Percentiles rank a stretch among this genome's conserved stretches.
Evolutionary conservation across 2,113 vertebrate species (phyloP).

Genomic region (Embiotoca jacksoni): DNA sequence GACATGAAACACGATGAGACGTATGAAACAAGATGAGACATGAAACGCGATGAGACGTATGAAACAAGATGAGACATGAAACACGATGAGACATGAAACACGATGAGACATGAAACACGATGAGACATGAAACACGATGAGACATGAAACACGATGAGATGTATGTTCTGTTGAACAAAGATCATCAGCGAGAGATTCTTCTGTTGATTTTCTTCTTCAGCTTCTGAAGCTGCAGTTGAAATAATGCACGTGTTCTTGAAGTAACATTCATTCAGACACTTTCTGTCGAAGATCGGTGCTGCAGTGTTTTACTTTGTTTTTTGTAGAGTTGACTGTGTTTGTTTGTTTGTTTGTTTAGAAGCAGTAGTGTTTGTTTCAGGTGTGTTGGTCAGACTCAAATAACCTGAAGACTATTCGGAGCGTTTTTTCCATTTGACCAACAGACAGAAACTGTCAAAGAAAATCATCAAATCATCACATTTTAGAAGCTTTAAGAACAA

Average conservation of each 20-base stretch:
- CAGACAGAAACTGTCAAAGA: no score
- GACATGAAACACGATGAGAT: background rate
- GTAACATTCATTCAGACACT: background rate
- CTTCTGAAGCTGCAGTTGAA: constrained; percentile 36
- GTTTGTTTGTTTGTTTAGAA: background rate
- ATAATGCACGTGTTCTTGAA: constrained; percentile 38
- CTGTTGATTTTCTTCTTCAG: background rate
- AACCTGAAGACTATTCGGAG: no score
- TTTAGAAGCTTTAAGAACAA: background rate
- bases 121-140: no score
- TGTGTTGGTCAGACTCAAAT: no score
- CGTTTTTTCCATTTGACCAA: no score
- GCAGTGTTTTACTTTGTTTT: background rate
- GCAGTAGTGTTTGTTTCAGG: no score
- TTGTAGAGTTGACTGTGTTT: background rate
- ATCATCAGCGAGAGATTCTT: background rate
- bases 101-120: no score
- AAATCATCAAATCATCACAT: background rate
- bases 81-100: no score
- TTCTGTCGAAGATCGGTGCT: constrained; percentile 10
- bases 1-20: no score
- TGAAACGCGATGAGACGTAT: no score
- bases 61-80: no score
- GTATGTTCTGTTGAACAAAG: background rate
- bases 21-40: no score